Percentiles rank a stretch among this genome's conserved stretches.
phyloP scores from a whole-genome alignment of 92 coral and sea anemone species.

The Paragorgia papillata region DNA sequence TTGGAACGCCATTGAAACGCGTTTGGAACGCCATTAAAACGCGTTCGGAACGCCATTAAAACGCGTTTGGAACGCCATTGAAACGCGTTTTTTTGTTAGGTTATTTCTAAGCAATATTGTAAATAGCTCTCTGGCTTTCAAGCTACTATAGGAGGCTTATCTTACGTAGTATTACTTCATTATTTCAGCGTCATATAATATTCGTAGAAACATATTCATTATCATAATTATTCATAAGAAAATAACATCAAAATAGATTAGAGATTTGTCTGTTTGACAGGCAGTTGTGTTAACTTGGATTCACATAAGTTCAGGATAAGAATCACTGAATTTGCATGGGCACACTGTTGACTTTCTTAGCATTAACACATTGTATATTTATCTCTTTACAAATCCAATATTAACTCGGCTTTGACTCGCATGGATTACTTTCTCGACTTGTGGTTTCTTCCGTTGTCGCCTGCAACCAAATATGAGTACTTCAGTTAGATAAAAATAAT shows the following conservation, averaged over 20 bases:
- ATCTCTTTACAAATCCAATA: background rate
- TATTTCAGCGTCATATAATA: background rate
- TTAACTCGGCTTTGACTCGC: constrained; percentile 6
- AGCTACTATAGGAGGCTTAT: too few species aligned
- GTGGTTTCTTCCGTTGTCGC: background rate
- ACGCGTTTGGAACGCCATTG: too few species aligned
- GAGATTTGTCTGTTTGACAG: background rate
- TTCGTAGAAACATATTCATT: background rate
- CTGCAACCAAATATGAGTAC: background rate
- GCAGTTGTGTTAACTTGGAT: background rate
- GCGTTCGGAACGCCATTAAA: too few species aligned
- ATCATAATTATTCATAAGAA: background rate
- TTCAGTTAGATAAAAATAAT: too few species aligned
- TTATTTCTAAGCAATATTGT: too few species aligned
- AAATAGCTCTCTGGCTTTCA: too few species aligned
- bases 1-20: too few species aligned
- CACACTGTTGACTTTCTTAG: background rate
- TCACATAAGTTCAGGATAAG: too few species aligned
- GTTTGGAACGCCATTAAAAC: too few species aligned
- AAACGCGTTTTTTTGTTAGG: too few species aligned
- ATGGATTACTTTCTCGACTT: constrained; percentile 9
- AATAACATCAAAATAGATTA: background rate
- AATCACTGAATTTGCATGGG: background rate
- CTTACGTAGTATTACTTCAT: too few species aligned
- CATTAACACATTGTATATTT: background rate